These are phyloP conservation scores for Monopis laevigella DNA, from an alignment of 2,888 invertebrate species.

Conservation along the genomic window DNA sequence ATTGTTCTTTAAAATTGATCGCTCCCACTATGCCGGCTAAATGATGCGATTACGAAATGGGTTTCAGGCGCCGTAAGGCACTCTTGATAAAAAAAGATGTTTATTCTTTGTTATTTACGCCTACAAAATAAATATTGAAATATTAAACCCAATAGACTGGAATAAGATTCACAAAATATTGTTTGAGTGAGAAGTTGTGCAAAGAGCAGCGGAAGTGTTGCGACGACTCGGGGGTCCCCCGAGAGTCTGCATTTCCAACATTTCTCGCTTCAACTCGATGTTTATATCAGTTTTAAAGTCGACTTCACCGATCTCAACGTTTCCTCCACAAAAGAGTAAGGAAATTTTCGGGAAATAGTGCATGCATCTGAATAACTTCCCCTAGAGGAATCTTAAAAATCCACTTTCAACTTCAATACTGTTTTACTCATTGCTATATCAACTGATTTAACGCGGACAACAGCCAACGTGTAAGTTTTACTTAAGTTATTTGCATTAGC, in stretches of 20 bases:
- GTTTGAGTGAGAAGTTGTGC: background rate
- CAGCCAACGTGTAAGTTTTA: slow-evolving; percentile 7
- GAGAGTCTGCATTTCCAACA: slow-evolving; percentile 18
- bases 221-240: slow-evolving; percentile 27
- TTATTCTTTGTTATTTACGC: too few species aligned
- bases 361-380: slow-evolving; percentile 33
- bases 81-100: too few species aligned
- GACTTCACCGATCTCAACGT: slow-evolving; percentile 43
- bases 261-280: slow-evolving; percentile 23
- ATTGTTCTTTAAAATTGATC: too few species aligned
- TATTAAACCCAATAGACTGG: background rate
- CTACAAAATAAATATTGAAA: too few species aligned
- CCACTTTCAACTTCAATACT: slow-evolving; percentile 3
- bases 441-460: background rate
- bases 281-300: slow-evolving; percentile 52
- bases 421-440: background rate
- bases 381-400: background rate
- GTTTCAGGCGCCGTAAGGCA: too few species aligned
- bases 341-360: slow-evolving; percentile 40
- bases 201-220: slow-evolving; percentile 38
- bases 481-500: slow-evolving; percentile 8
- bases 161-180: background rate
- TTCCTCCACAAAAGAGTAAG: slow-evolving; percentile 39
- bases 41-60: too few species aligned
- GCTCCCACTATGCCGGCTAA: too few species aligned